Conservation (phyloP, 1,140 invertebrate species). For the Acromyrmex heyeri region DNA sequence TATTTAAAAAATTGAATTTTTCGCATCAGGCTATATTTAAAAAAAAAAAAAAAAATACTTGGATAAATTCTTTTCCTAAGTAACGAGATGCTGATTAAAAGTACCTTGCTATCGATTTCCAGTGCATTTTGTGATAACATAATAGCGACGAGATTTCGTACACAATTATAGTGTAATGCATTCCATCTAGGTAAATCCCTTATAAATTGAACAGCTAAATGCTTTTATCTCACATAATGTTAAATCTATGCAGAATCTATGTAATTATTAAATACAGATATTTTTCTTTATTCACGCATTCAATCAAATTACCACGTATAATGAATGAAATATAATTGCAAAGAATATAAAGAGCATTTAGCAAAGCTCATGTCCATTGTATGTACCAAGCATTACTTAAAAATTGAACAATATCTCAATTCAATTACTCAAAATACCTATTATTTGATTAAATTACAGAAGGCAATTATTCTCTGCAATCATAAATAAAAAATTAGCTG, state of each 20-base stretch:
- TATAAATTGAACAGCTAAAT: conserved; percentile 15
- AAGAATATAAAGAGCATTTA: neutral
- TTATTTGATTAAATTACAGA: neutral
- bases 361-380: neutral
- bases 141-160: neutral
- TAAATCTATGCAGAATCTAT: neutral
- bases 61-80: neutral
- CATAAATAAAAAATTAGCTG: neutral
- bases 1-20: neutral
- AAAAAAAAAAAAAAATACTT: neutral
- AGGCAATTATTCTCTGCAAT: neutral
- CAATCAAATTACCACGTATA: conserved; percentile 20
- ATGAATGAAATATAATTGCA: neutral
- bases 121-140: neutral
- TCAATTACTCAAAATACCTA: neutral
- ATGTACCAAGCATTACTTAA: neutral
- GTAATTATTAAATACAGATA: conserved; percentile 32
- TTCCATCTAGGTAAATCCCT: conserved; percentile 4
- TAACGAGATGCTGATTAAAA: neutral
- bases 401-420: neutral
- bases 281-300: conserved; percentile 22
- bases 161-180: neutral
- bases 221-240: neutral
- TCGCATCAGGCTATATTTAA: neutral
- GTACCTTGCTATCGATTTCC: neutral